phyloP scores from a whole-genome alignment of 2,797 vertebrate species.

The Garrulus glandarius region DNA sequence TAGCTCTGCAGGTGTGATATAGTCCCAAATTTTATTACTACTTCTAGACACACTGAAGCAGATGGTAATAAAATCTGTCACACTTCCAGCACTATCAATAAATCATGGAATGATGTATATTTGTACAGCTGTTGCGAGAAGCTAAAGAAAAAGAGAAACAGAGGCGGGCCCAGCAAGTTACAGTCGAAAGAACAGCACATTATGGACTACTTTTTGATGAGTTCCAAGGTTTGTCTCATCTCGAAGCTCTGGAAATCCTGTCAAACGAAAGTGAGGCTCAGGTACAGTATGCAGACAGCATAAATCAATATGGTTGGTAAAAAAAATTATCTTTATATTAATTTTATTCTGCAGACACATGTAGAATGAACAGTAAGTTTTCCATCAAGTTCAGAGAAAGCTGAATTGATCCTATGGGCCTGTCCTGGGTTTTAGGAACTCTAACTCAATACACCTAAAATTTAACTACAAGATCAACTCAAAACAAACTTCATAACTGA shows the following conservation, averaged over 20 bases:
- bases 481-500: background rate
- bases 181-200: constrained; percentile 88
- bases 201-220: constrained; percentile 96
- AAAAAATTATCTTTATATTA: background rate
- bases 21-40: background rate
- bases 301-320: background rate
- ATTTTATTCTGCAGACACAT: background rate
- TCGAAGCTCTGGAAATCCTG: constrained; percentile 97
- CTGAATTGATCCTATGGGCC: background rate
- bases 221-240: constrained; percentile 94
- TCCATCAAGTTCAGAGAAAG: background rate
- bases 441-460: background rate
- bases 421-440: background rate
- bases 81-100: background rate
- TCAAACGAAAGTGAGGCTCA: constrained; percentile 95
- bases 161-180: constrained; percentile 83
- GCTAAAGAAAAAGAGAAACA: constrained; percentile 96
- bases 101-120: background rate
- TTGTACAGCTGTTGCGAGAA: constrained; percentile 89
- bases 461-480: background rate
- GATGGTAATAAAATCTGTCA: background rate
- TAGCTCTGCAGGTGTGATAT: background rate
- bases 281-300: constrained; percentile 72
- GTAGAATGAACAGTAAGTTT: background rate
- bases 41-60: background rate